Conservation (phyloP, 2,113 vertebrate genomes). For the Sigmodon hispidus region DNA sequence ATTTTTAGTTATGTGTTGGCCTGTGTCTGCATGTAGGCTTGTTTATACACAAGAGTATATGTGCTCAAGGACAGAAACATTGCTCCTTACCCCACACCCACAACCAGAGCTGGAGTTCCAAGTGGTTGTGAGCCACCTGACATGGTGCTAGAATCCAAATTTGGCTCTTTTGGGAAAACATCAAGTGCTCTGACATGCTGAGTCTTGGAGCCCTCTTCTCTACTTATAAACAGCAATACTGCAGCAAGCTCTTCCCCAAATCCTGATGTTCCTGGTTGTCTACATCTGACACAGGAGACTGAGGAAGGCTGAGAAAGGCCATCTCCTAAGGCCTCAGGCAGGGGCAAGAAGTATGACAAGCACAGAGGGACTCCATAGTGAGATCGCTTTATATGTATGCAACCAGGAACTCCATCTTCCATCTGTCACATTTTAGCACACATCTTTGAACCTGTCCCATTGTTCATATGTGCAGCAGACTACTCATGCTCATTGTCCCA, state of each 20-base stretch:
- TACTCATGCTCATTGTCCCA: background rate
- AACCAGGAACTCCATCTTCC: accelerated
- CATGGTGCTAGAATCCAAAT: background rate
- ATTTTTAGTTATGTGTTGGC: background rate
- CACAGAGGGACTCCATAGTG: accelerated
- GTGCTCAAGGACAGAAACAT: background rate
- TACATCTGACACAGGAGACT: accelerated
- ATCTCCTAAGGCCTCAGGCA: background rate
- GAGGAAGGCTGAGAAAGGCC: background rate
- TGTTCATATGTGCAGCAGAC: background rate
- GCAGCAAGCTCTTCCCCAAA: accelerated
- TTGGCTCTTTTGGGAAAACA: no score
- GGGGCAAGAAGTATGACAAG: accelerated
- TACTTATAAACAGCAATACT: accelerated
- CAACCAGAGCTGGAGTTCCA: background rate
- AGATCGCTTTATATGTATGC: accelerated
- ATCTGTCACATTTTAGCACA: accelerated
- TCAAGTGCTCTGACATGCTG: background rate
- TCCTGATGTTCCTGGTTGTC: background rate
- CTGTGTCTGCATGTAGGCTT: background rate
- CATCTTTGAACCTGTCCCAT: background rate
- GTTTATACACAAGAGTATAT: background rate
- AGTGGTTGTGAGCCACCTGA: background rate
- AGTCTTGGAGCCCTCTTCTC: background rate
- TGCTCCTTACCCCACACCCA: background rate